Evolutionary conservation across 1,140 invertebrate species (phyloP).

Genomic region (Meteorus sp.): DNA sequence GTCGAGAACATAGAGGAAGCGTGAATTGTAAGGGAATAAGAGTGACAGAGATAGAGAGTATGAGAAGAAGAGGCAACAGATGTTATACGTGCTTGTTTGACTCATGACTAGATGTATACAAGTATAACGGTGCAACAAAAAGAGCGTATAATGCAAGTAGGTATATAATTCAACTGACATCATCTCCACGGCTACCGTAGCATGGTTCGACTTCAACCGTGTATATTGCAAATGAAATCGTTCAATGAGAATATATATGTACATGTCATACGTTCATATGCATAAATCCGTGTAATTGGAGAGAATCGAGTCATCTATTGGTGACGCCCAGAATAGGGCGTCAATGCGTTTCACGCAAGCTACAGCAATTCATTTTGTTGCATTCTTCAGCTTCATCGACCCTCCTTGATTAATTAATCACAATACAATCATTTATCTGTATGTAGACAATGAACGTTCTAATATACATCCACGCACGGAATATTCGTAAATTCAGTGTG

Average conservation of each 20-base stretch:
- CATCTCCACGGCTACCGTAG: too few species aligned
- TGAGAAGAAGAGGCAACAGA: constrained; percentile 19
- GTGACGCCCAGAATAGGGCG: constrained; percentile 17
- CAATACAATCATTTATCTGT: background rate
- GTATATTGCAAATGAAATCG: too few species aligned
- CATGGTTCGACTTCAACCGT: too few species aligned
- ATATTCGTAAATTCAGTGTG: too few species aligned
- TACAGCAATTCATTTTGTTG: constrained; percentile 23
- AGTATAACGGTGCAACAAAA: constrained; percentile 19
- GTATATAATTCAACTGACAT: constrained; percentile 3
- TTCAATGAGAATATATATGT: too few species aligned
- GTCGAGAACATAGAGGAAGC: too few species aligned
- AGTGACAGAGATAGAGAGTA: too few species aligned
- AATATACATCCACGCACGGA: background rate
- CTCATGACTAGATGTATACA: background rate
- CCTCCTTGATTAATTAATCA: constrained; percentile 23
- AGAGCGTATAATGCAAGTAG: constrained; percentile 18
- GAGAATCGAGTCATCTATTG: background rate
- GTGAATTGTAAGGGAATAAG: too few species aligned
- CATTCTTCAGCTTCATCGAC: constrained; percentile 10
- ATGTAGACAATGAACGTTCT: background rate
- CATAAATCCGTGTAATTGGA: background rate
- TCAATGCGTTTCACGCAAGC: constrained; percentile 17
- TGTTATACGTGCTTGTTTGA: constrained; percentile 24
- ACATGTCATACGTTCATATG: too few species aligned